Percentiles rank a stretch among this genome's conserved stretches.
Conservation (phyloP, 92 coral and sea anemone genomes). For the Muricea muricata region DNA sequence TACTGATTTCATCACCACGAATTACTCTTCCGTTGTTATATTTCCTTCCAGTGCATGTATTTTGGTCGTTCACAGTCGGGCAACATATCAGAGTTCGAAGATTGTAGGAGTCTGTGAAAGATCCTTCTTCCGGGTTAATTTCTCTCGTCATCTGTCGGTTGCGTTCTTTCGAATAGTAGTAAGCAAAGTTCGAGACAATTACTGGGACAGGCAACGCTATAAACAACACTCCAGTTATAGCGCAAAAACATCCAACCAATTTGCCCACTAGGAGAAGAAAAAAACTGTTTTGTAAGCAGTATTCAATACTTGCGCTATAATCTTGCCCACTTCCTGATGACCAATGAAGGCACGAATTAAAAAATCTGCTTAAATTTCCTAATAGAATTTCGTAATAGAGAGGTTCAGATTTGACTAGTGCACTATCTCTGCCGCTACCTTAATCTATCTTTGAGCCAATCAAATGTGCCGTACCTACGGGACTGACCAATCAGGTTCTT, state of each 20-base stretch:
- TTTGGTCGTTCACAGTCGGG: neutral
- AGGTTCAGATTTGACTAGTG: too few species aligned
- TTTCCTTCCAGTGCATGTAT: neutral
- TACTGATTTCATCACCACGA: neutral
- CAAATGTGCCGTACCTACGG: too few species aligned
- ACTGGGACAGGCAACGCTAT: slow-evolving; percentile 92
- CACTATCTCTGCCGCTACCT: too few species aligned
- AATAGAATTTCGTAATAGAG: too few species aligned
- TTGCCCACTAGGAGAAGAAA: slow-evolving; percentile 70
- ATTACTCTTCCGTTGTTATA: neutral
- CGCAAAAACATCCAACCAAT: slow-evolving; percentile 88
- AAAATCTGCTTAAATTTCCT: too few species aligned
- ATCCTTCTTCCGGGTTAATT: neutral
- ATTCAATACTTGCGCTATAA: too few species aligned
- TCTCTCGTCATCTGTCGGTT: slow-evolving; percentile 57
- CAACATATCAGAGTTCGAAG: slow-evolving; percentile 2
- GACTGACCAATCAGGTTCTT: too few species aligned
- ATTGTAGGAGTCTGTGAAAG: neutral
- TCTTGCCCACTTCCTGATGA: too few species aligned
- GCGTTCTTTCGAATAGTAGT: slow-evolving; percentile 86
- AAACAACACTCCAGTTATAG: slow-evolving; percentile 84
- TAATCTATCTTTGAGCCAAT: too few species aligned
- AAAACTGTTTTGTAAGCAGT: neutral
- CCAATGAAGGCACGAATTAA: neutral
- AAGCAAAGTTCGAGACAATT: slow-evolving; percentile 88